phyloP scores from a whole-genome alignment of 2,888 invertebrate species.

The Pocota personata region DNA sequence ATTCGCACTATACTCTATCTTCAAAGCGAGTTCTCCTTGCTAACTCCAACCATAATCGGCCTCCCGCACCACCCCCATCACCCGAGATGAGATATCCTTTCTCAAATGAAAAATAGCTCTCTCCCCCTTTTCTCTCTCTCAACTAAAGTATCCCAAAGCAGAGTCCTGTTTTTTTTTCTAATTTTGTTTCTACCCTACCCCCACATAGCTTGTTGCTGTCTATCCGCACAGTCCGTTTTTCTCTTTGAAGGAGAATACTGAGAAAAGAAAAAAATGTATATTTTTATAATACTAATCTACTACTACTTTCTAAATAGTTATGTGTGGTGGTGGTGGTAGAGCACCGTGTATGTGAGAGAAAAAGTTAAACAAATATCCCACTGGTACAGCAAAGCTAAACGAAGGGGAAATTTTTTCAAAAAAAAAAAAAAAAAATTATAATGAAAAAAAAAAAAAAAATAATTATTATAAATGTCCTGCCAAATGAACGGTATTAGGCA shows the following conservation, averaged over 20 bases:
- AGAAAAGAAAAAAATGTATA: background rate
- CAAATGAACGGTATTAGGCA: constrained; percentile 54
- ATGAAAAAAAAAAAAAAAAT: constrained; percentile 40
- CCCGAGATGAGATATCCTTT: background rate
- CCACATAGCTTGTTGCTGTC: constrained; percentile 11
- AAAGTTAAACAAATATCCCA: background rate
- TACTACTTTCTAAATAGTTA: constrained; percentile 8
- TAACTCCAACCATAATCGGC: background rate
- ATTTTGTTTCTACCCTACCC: background rate
- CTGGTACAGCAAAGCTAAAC: background rate
- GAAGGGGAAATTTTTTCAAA: constrained; percentile 46
- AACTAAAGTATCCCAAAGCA: background rate
- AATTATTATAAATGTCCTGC: constrained; percentile 69
- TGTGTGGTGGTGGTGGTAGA: constrained; percentile 12
- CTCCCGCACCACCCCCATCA: background rate
- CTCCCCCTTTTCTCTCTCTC: background rate
- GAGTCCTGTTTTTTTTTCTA: background rate
- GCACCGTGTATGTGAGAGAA: constrained; percentile 3
- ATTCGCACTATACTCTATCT: background rate
- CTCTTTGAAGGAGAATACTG: constrained; percentile 20
- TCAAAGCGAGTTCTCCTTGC: background rate
- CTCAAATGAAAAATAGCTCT: constrained; percentile 8
- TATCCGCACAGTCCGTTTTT: background rate
- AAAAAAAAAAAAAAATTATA: constrained; percentile 38
- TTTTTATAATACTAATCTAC: constrained; percentile 16